Percentiles rank a stretch among this genome's conserved stretches.
These are phyloP conservation scores for Archips crataeganus DNA, from an alignment of 2,888 invertebrate species.

Conservation along the genomic window DNA sequence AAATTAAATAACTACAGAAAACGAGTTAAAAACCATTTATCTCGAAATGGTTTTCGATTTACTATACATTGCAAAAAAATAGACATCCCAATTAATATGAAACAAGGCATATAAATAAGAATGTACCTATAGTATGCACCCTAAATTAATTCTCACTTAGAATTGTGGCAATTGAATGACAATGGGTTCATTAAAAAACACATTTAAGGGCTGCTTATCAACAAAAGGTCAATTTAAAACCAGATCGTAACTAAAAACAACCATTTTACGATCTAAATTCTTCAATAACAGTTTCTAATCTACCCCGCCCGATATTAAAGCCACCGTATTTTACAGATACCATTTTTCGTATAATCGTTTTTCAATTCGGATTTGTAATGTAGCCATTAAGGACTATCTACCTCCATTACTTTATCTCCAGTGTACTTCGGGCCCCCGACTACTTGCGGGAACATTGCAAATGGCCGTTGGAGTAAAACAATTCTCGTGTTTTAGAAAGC, in stretches of 20 bases:
- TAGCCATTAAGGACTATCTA: constrained; percentile 43
- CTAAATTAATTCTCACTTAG: no score
- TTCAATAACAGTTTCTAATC: constrained; percentile 26
- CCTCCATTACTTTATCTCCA: constrained; percentile 49
- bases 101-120: no score
- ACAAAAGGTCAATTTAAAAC: not conserved
- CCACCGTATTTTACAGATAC: constrained; percentile 39
- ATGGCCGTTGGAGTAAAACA: constrained; percentile 78
- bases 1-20: no score
- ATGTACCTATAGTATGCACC: no score
- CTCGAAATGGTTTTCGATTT: no score
- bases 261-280: not conserved
- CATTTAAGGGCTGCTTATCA: not conserved
- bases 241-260: not conserved
- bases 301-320: constrained; percentile 22
- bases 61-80: no score
- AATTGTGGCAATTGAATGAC: no score
- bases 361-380: constrained; percentile 40
- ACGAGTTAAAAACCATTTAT: no score
- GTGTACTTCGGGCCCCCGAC: constrained; percentile 51
- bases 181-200: not conserved
- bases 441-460: constrained; percentile 61
- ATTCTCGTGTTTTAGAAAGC: constrained; percentile 78
- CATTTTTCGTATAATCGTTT: constrained; percentile 40
- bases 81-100: no score